These are phyloP conservation scores for Irena cyanogastra DNA, from an alignment of 2,113 vertebrate genomes.

Conservation along the genomic window DNA sequence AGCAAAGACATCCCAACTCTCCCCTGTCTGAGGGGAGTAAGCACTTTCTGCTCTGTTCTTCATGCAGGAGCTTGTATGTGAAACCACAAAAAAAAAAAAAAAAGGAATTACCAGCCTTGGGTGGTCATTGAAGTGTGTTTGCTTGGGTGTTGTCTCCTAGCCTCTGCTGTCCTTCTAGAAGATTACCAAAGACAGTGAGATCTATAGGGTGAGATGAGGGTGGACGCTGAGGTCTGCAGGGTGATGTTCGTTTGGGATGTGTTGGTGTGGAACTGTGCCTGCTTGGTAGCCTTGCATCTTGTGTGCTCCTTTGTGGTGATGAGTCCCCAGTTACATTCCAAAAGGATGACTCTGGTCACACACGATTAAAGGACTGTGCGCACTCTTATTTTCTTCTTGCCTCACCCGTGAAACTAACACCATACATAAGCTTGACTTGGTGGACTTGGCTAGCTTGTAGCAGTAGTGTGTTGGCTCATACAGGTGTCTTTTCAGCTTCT, in stretches of 20 bases:
- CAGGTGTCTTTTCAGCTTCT: neutral
- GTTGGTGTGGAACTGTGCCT: neutral
- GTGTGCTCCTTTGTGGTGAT: neutral
- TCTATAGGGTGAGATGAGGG: too few relatives aligned
- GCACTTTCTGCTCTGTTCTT: neutral
- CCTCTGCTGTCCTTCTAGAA: neutral
- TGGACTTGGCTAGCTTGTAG: neutral
- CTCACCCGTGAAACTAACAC: fast-evolving
- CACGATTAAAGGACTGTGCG: fast-evolving
- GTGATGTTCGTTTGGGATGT: neutral
- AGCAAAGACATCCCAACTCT: neutral
- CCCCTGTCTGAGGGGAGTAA: neutral
- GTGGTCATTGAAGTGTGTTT: neutral
- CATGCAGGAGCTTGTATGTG: neutral
- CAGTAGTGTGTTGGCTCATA: fast-evolving
- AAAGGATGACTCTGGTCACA: neutral
- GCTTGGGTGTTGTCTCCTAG: neutral
- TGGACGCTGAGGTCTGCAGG: neutral
- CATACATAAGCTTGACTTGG: neutral
- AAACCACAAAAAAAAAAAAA: neutral
- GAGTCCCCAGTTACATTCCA: neutral
- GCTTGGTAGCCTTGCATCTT: neutral
- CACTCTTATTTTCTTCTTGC: neutral
- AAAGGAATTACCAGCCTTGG: neutral
- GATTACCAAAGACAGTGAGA: too few relatives aligned